Conservation (phyloP, 2,888 invertebrate species). For the Eupelmus urozonus region DNA sequence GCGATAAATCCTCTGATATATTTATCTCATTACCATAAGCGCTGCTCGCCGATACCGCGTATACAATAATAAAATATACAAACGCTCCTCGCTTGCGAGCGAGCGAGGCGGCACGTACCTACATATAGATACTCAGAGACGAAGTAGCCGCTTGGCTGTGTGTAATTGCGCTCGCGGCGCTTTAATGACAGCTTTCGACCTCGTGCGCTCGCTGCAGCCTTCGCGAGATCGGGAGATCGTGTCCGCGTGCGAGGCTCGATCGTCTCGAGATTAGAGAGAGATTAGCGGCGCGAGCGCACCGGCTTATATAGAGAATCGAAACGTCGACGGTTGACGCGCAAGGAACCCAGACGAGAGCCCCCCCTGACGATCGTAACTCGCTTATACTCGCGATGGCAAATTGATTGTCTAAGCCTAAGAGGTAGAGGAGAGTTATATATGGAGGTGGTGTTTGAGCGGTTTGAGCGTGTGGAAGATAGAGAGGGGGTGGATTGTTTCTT, state of each 20-base stretch:
- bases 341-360: not conserved
- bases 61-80: not conserved
- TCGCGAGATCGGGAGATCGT: constrained; percentile 25
- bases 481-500: no score
- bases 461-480: not conserved
- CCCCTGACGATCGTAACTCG: constrained; percentile 49
- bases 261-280: constrained; percentile 41
- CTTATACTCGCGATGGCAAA: constrained; percentile 48
- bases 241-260: constrained; percentile 10
- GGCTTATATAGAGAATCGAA: constrained; percentile 30
- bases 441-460: not conserved
- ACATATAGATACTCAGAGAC: not conserved
- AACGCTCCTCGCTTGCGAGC: not conserved
- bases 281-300: constrained; percentile 21
- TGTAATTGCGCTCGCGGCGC: constrained; percentile 20
- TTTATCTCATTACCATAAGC: constrained; percentile 32
- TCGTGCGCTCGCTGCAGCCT: constrained; percentile 8
- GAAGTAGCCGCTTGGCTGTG: not conserved
- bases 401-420: constrained; percentile 37
- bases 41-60: not conserved
- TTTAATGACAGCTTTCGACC: constrained; percentile 42
- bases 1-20: constrained; percentile 37
- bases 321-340: constrained; percentile 38
- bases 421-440: not conserved
- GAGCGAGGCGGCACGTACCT: not conserved